These are phyloP conservation scores for Drosophila orena DNA, from an alignment of 1,140 invertebrate genomes.

Conservation along the genomic window DNA sequence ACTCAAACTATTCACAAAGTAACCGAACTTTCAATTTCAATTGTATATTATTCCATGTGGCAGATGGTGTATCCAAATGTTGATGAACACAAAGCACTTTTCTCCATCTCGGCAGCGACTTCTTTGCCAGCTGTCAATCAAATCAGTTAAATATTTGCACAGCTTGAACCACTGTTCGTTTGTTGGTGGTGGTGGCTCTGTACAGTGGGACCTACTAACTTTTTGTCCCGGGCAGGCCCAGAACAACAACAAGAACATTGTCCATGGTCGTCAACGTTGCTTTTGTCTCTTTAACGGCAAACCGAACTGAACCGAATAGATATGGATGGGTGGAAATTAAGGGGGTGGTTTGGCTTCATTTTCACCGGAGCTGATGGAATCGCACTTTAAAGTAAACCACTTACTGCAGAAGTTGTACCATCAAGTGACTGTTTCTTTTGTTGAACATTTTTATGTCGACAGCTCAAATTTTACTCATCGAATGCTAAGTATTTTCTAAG, in stretches of 20 bases:
- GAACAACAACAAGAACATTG: constrained; percentile 68
- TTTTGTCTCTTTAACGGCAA: constrained; percentile 32
- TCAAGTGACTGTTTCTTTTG: neutral
- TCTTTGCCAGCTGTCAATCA: constrained; percentile 27
- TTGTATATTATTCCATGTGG: constrained; percentile 1
- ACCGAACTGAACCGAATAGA: constrained; percentile 19
- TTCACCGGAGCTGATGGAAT: constrained; percentile 5
- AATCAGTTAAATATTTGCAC: constrained; percentile 39
- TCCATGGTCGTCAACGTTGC: constrained; percentile 57
- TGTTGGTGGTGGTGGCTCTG: constrained; percentile 12
- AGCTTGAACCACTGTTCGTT: constrained; percentile 47
- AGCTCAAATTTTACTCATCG: too few relatives aligned
- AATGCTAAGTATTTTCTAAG: too few relatives aligned
- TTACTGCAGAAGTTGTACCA: too few relatives aligned
- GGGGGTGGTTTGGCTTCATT: constrained; percentile 1
- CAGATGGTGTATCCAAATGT: constrained; percentile 15
- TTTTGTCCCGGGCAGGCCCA: constrained; percentile 30
- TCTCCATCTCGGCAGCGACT: neutral
- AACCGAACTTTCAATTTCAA: constrained; percentile 11
- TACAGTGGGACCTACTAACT: constrained; percentile 23
- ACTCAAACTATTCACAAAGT: constrained; percentile 22
- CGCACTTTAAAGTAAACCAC: neutral
- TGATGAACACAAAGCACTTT: constrained; percentile 5
- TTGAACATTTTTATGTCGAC: too few relatives aligned
- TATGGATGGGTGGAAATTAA: neutral